These are phyloP conservation scores for Saturnia japonica DNA, from an alignment of 2,888 invertebrate species.

Conservation along the genomic window DNA sequence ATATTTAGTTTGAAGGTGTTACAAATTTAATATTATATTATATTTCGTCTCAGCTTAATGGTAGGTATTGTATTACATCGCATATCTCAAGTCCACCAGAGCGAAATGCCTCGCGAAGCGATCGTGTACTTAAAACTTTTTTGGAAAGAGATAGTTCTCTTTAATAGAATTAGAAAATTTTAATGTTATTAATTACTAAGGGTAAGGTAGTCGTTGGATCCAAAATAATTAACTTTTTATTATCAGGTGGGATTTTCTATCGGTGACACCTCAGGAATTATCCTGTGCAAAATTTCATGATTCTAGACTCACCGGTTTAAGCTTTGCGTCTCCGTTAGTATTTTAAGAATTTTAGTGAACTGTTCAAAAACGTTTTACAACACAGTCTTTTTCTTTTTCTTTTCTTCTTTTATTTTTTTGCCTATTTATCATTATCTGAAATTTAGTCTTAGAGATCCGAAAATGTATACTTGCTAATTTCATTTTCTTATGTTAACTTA, in stretches of 20 bases:
- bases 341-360: background rate
- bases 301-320: too few species aligned
- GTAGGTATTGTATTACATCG: conserved; percentile 10
- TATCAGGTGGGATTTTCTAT: too few species aligned
- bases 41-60: conserved; percentile 16
- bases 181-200: background rate
- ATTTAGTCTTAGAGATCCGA: background rate
- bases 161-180: background rate
- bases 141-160: background rate
- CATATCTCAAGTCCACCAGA: conserved; percentile 12
- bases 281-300: too few species aligned
- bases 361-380: background rate
- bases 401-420: background rate
- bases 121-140: background rate
- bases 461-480: background rate
- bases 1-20: background rate
- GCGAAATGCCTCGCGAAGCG: conserved; percentile 10
- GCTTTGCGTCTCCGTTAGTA: too few species aligned
- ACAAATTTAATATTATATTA: conserved; percentile 10
- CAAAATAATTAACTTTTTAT: too few species aligned
- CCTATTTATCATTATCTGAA: background rate
- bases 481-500: background rate
- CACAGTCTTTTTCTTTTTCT: background rate
- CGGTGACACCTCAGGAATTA: too few species aligned
- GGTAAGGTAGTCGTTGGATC: too few species aligned